phyloP scores from a whole-genome alignment of 2,888 invertebrate species.

The Troides oblongomaculatus region DNA sequence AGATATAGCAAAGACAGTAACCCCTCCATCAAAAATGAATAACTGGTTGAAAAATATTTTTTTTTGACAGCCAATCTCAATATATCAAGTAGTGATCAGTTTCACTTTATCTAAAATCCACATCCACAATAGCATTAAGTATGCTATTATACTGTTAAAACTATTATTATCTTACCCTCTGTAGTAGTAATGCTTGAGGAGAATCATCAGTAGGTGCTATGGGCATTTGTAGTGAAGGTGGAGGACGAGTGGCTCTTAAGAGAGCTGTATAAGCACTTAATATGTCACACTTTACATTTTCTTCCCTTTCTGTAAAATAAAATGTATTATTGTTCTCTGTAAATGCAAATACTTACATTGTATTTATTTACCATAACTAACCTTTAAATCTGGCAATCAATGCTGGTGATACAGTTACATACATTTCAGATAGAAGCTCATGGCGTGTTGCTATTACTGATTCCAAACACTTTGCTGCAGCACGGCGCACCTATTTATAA shows the following conservation, averaged over 20 bases:
- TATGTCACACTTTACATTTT: constrained; percentile 99
- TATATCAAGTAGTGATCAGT: too few species aligned
- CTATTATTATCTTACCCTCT: constrained; percentile 63
- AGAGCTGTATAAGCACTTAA: constrained; percentile 97
- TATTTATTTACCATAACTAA: constrained; percentile 42
- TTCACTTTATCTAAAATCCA: too few species aligned
- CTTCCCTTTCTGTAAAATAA: constrained; percentile 89
- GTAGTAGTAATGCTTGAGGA: constrained; percentile 81
- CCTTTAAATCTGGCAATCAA: constrained; percentile 96
- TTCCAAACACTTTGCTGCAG: constrained; percentile 98
- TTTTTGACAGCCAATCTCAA: too few species aligned
- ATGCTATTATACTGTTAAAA: background rate
- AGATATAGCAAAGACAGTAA: too few species aligned
- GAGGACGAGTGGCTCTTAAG: constrained; percentile 92
- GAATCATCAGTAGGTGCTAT: constrained; percentile 86
- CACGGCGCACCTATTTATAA: constrained; percentile 84
- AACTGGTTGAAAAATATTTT: too few species aligned
- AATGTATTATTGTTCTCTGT: background rate
- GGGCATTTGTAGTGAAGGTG: constrained; percentile 81
- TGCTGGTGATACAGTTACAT: constrained; percentile 92
- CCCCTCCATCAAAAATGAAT: too few species aligned
- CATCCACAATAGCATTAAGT: too few species aligned
- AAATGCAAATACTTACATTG: background rate
- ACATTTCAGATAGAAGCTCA: constrained; percentile 94
- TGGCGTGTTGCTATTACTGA: constrained; percentile 95